These are phyloP conservation scores for Atrichornis clamosus DNA, from an alignment of 2,113 vertebrate genomes.

Conservation along the genomic window DNA sequence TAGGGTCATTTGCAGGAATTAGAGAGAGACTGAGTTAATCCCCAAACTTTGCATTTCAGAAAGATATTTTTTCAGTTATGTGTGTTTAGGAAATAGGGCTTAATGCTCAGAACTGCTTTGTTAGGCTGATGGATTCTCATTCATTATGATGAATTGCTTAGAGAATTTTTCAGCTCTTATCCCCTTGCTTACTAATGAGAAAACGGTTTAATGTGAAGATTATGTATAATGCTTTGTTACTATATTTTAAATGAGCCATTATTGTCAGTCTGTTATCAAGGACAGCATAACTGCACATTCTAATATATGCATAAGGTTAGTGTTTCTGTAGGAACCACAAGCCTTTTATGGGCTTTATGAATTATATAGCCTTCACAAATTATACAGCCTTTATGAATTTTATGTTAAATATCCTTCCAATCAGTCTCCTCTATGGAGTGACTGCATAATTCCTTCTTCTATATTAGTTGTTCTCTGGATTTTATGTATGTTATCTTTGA, in stretches of 20 bases:
- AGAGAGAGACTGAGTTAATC: neutral
- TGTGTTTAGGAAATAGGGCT: neutral
- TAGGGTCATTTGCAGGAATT: neutral
- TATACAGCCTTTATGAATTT: neutral
- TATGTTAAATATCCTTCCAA: neutral
- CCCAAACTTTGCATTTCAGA: neutral
- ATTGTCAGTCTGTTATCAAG: neutral
- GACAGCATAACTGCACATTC: neutral
- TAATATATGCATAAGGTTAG: neutral
- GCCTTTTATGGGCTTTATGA: neutral
- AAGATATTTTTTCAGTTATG: neutral
- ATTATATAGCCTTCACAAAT: neutral
- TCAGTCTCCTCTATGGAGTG: neutral
- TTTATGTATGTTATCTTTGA: neutral
- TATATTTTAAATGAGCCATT: neutral
- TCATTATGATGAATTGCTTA: neutral
- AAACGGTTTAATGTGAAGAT: neutral
- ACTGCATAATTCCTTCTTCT: neutral
- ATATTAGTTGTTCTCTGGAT: neutral
- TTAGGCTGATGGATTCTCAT: slow-evolving; percentile 8
- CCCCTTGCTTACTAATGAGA: neutral
- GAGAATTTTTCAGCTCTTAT: neutral
- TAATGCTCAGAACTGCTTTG: neutral
- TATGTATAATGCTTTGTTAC: neutral
- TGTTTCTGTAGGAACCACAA: neutral